Percentiles rank a stretch among this genome's conserved stretches.
These are phyloP conservation scores for Campoplex nolae DNA, from an alignment of 2,888 invertebrate genomes.

Conservation along the genomic window DNA sequence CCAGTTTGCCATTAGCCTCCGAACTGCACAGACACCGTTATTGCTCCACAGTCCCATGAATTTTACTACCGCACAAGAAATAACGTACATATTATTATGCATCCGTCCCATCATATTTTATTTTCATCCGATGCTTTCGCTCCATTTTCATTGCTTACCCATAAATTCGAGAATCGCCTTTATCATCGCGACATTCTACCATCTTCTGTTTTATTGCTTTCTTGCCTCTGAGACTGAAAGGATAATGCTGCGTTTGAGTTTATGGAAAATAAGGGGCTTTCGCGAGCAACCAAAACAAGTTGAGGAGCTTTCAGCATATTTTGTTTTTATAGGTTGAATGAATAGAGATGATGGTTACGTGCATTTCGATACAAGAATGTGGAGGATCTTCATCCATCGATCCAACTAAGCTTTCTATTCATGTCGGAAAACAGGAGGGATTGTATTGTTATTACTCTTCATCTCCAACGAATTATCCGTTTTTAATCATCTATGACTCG, in stretches of 20 bases:
- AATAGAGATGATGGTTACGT: neutral
- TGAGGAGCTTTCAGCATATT: neutral
- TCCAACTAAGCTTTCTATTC: neutral
- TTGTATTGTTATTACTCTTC: neutral
- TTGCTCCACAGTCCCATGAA: neutral
- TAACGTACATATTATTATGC: slow-evolving; percentile 18
- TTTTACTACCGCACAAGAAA: neutral
- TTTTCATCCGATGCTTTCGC: neutral
- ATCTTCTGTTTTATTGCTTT: neutral
- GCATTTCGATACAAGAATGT: neutral
- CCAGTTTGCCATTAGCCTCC: neutral
- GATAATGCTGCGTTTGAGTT: neutral
- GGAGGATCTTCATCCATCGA: neutral
- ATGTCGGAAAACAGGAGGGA: neutral
- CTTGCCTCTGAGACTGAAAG: neutral
- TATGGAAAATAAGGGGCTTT: neutral
- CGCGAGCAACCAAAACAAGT: neutral
- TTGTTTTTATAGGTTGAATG: neutral
- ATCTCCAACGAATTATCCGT: neutral
- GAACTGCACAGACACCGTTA: neutral
- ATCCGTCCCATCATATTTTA: neutral
- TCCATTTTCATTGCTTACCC: slow-evolving; percentile 20
- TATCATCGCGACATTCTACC: slow-evolving; percentile 19
- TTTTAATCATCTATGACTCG: neutral
- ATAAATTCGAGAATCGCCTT: slow-evolving; percentile 35